These are phyloP conservation scores for Chesias legatella DNA, from an alignment of 2,888 invertebrate species.

Conservation along the genomic window DNA sequence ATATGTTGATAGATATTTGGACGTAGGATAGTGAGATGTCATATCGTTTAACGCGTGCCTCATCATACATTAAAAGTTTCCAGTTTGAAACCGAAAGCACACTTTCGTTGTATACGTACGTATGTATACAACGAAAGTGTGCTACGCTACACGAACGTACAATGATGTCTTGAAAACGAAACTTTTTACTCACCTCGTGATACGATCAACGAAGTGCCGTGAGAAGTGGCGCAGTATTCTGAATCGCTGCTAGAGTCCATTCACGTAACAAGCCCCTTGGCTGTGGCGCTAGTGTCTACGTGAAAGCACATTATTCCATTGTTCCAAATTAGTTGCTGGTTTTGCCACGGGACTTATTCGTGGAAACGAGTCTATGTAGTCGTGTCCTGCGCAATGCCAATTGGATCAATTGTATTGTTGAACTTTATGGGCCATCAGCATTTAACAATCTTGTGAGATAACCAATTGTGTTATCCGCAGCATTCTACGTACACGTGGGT, in stretches of 20 bases:
- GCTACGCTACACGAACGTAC: too few relatives aligned
- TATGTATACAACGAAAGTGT: neutral
- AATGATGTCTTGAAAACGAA: conserved; percentile 4
- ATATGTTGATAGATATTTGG: too few relatives aligned
- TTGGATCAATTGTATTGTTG: conserved; percentile 23
- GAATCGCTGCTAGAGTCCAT: neutral
- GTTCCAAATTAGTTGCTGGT: too few relatives aligned
- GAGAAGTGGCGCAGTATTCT: conserved; percentile 10
- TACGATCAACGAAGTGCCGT: conserved; percentile 10
- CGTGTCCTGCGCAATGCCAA: conserved; percentile 12
- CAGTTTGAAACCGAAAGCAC: neutral
- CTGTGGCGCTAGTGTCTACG: too few relatives aligned
- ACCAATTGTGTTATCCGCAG: neutral
- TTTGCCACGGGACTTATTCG: too few relatives aligned
- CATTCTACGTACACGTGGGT: too few relatives aligned
- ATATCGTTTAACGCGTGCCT: too few relatives aligned
- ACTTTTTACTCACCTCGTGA: conserved; percentile 2
- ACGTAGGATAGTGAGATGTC: too few relatives aligned
- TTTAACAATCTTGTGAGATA: neutral
- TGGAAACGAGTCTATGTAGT: neutral
- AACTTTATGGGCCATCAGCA: conserved; percentile 11
- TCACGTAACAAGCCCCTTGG: too few relatives aligned
- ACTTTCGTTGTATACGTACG: neutral
- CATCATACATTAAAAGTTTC: too few relatives aligned
- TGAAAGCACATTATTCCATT: too few relatives aligned